These are phyloP conservation scores for Rutpela maculata DNA, from an alignment of 2,888 invertebrate species.

Conservation along the genomic window DNA sequence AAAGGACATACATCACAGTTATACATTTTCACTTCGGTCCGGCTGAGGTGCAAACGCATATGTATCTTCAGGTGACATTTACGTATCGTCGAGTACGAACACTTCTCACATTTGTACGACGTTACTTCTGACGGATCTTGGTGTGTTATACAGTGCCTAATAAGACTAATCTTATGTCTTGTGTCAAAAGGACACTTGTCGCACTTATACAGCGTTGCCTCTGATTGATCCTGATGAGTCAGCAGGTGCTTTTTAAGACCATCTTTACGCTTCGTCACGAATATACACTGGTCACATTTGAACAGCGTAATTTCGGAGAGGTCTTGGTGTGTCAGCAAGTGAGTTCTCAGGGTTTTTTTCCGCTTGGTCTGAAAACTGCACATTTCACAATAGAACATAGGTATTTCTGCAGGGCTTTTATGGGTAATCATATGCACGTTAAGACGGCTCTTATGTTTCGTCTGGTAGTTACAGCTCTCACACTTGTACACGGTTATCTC, in stretches of 20 bases:
- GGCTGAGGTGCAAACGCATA: neutral
- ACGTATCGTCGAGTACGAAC: neutral
- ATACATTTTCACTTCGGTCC: neutral
- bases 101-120: neutral
- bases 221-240: neutral
- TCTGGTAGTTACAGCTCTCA: neutral
- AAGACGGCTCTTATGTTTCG: neutral
- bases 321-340: neutral
- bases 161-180: neutral
- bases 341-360: neutral
- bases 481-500: neutral
- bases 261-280: neutral
- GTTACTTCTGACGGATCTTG: neutral
- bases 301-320: neutral
- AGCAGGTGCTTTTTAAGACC: neutral
- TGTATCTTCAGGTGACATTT: neutral
- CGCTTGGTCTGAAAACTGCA: neutral
- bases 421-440: neutral
- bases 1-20: neutral
- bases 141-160: neutral
- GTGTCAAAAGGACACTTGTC: neutral
- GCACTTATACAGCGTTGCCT: neutral
- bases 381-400: neutral
- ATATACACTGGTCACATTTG: neutral
- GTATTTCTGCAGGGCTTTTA: neutral